These are phyloP conservation scores for Acyrthosiphon pisum DNA, from an alignment of 1,140 invertebrate genomes.

Conservation along the genomic window DNA sequence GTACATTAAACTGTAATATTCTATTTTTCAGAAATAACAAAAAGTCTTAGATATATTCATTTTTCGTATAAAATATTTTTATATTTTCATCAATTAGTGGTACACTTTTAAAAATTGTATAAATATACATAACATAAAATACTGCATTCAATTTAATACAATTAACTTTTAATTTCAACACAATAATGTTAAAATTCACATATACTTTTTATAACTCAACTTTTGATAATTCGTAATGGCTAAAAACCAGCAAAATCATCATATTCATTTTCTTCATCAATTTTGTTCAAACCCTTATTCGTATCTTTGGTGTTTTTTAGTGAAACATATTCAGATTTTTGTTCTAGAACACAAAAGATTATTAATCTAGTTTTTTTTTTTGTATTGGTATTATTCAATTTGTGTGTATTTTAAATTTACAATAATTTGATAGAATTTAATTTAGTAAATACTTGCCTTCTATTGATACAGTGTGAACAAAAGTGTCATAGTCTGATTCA, in stretches of 20 bases:
- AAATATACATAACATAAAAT: no score
- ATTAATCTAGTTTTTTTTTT: not conserved
- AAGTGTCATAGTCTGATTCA: conserved; percentile 67
- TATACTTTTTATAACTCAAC: not conserved
- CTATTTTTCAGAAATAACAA: no score
- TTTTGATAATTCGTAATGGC: not conserved
- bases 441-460: not conserved
- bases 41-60: no score
- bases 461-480: conserved; percentile 68
- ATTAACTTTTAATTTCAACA: not conserved
- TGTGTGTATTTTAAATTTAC: not conserved
- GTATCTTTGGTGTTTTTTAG: conserved; percentile 87
- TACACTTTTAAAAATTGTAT: no score
- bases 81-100: no score
- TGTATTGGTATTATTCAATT: not conserved
- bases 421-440: not conserved
- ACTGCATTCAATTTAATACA: no score
- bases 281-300: conserved; percentile 83
- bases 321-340: conserved; percentile 78
- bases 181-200: not conserved
- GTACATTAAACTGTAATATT: no score
- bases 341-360: conserved; percentile 66
- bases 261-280: conserved; percentile 60
- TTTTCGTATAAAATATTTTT: no score
- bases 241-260: not conserved